Base-by-base conservation (phyloP, 2,888 invertebrate genomes). In the Dione juno region DNA sequence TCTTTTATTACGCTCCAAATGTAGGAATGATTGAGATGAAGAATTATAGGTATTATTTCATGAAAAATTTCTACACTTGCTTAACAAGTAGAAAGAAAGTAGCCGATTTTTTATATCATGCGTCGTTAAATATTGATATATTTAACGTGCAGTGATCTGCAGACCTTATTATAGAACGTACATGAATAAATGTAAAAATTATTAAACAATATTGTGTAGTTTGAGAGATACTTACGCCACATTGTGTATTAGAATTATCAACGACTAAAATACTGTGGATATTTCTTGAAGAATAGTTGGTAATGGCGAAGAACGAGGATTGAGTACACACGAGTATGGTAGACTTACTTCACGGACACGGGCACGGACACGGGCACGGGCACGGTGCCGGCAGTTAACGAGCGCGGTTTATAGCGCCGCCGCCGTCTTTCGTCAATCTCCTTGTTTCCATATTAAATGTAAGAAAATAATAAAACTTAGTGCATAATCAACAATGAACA, bases 401-500 rank as follows among this genome's bases (percentile, higher is more conserved):
- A 69, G 54, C 68, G 68, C 63, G 43, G 63, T 48, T 69, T 63
- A 69, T 64, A 35, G 53, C 63, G 41, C 40, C 48, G 41, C 40
- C 48, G 64, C 50, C 13, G 64, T 14, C 64, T 37, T 19, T 58
- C 68, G 19, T 52, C 59, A 14, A 43, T 19, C 52, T 45, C 54
- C 35, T 13, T 14, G 40, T 19, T 64, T 48, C 37, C n/a, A 61
- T 61, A 57, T 16, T 37, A 45, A 45, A 35, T 19, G 54, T 69
- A 64, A 45, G 19, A 52, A 40, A 5, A 57, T 13, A 64, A 64
- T 69, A 69, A 69, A 68, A 64, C 14, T 64, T 54, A 64, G 54
- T 69, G 68, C 54, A 69, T 64, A 69, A 69, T 64, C 37, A 69
- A 57, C 52, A 64, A 57, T 69, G 68, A 69, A 57, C 52, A 64